Base-by-base conservation (phyloP, 2,888 invertebrate genomes). In the Malthinus seriepunctatus region DNA sequence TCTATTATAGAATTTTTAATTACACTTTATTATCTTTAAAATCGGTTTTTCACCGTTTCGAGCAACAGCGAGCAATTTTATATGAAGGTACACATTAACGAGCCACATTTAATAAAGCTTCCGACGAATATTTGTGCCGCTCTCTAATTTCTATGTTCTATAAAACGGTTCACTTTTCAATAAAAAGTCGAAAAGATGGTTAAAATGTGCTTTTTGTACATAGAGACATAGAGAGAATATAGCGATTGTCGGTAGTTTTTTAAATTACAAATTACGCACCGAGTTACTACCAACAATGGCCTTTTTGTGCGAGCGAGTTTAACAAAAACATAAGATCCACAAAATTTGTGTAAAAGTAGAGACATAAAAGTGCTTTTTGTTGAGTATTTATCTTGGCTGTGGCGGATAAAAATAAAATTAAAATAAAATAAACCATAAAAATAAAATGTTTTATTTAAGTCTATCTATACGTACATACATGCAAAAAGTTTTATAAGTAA, bases 371-470 rank as follows among this genome's bases (percentile, higher is more conserved):
- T 9, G 2, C 2, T n/a, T 2, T 35, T n/a, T 3, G 2, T 23
- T 23, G 2, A 23, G 3, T 3, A 3, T 37, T 9, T 42, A 3
- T 23, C 14, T 42, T n/a, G n/a, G 8, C 23, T 8, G 6, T 15
- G 39, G 23, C 23, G 23, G 23, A 3, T 15, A 42, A 15, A 39
- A 14, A n/a, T n/a, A 15, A 32, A 45, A 45, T 31, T 3, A 45
- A 45, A 45, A 53, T 58, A 49, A 51, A 45, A 49, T 51, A 56
- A 42, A 56, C 23, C 23, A 62, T 48, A 64, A 69, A 71, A 71
- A 71, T 70, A 69, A 71, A 71, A 70, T 66, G 14, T 39, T 42
- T 42, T 42, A 42, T 42, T 42, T 14, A 66, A 71, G 69, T 70
- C 39, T 71, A 71, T 47, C 39, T 56, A 60, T 65, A 60, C 38